A percentile compares a stretch with the other conserved stretches of the same genome.
phyloP scores from a whole-genome alignment of 2,113 vertebrate genomes.

The Heloderma charlesbogerti region DNA sequence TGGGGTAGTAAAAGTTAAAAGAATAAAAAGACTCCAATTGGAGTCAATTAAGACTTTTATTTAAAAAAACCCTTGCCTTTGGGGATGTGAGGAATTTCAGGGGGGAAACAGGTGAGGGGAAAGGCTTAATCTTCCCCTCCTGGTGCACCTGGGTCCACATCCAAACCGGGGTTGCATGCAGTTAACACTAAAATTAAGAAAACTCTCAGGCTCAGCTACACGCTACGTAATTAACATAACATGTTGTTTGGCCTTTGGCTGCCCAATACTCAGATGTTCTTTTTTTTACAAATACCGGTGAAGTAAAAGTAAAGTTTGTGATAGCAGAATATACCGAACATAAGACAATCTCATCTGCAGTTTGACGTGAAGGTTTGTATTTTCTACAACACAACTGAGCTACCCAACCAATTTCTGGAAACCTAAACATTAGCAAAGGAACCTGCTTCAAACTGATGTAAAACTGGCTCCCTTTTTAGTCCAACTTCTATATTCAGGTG shows the following conservation, averaged over 20 bases:
- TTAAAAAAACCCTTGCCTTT: no score
- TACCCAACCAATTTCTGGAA: not conserved
- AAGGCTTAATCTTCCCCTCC: no score
- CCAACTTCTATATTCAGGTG: not conserved
- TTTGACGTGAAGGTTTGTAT: not conserved
- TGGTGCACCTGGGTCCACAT: no score
- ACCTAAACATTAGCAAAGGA: not conserved
- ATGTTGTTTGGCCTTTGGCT: not conserved
- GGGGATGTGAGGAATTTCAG: no score
- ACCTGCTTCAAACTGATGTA: not conserved
- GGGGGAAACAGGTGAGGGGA: no score
- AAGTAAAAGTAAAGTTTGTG: not conserved
- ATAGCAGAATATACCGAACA: not conserved
- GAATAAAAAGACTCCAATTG: no score
- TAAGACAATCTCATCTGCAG: not conserved
- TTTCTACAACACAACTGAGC: not conserved
- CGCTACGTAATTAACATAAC: no score
- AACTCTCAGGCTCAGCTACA: no score
- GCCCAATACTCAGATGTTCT: not conserved
- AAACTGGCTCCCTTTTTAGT: not conserved
- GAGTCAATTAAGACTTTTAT: no score
- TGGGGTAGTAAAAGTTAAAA: no score
- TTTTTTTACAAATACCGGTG: not conserved
- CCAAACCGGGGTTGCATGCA: no score
- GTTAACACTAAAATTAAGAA: no score